Evolutionary conservation across 2,113 vertebrate genomes (phyloP).

Genomic region (Elephas maximus): DNA sequence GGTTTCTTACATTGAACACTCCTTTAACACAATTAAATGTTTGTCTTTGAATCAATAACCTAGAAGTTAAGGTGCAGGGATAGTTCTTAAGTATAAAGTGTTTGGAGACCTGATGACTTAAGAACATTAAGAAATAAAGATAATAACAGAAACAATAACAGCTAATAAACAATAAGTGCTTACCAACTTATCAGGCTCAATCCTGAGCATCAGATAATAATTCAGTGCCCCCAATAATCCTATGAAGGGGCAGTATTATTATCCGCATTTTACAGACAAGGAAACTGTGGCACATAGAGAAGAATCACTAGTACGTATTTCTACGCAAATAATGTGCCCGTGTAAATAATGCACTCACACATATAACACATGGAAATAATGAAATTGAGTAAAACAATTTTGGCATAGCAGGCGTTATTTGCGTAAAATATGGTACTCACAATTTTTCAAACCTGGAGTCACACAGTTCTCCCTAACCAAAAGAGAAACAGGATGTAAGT

Average conservation of each 20-base stretch:
- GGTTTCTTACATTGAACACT: neutral
- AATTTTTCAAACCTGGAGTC: neutral
- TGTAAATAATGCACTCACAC: neutral
- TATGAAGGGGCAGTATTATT: neutral
- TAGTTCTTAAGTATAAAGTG: constrained; percentile 37
- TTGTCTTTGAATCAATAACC: constrained; percentile 23
- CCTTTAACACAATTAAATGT: neutral
- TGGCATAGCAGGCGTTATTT: neutral
- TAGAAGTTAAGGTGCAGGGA: neutral
- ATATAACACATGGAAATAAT: neutral
- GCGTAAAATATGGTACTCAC: neutral
- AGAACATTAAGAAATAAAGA: constrained; percentile 16
- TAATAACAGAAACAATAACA: constrained; percentile 10
- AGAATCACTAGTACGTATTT: neutral
- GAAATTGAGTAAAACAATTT: neutral
- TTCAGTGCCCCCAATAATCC: neutral
- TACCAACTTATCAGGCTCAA: neutral
- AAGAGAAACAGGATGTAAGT: neutral
- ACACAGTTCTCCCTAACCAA: neutral
- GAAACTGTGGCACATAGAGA: neutral
- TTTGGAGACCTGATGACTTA: neutral
- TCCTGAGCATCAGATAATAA: neutral
- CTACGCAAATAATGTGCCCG: neutral
- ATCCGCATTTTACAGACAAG: constrained; percentile 1
- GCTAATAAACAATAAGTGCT: constrained; percentile 7